Percentiles rank a stretch among this genome's conserved stretches.
These are phyloP conservation scores for Danionella dracula DNA, from an alignment of 2,797 vertebrate species.

Conservation along the genomic window DNA sequence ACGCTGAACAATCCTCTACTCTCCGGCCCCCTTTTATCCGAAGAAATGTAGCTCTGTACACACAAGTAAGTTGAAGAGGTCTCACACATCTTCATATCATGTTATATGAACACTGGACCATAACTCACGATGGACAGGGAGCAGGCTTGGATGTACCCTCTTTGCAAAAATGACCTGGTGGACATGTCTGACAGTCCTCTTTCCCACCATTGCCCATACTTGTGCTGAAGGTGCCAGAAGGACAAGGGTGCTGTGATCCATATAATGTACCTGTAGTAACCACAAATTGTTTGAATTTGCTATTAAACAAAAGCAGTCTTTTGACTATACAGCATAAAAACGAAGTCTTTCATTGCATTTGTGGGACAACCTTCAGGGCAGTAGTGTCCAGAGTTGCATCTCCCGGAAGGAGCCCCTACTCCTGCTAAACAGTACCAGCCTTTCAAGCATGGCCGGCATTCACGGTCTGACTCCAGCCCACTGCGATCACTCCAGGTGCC, in stretches of 20 bases:
- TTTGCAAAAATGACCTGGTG: slow-evolving; percentile 77
- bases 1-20: slow-evolving; percentile 71
- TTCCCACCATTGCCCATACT: slow-evolving; percentile 68
- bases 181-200: slow-evolving; percentile 76
- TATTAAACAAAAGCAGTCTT: no score
- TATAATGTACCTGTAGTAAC: slow-evolving; percentile 71
- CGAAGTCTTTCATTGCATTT: no score
- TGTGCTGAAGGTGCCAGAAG: slow-evolving; percentile 74
- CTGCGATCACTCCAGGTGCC: slow-evolving; percentile 83
- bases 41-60: slow-evolving; percentile 73
- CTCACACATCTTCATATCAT: not conserved
- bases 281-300: no score
- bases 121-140: slow-evolving; percentile 76
- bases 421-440: slow-evolving; percentile 84
- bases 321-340: no score
- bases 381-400: slow-evolving; percentile 81
- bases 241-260: slow-evolving; percentile 80
- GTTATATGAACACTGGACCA: not conserved
- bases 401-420: slow-evolving; percentile 69
- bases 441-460: slow-evolving; percentile 70
- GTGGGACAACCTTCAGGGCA: slow-evolving; percentile 86
- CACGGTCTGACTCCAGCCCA: slow-evolving; percentile 60
- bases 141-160: slow-evolving; percentile 78
- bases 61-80: not conserved
- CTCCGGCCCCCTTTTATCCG: slow-evolving; percentile 62